Conservation (phyloP, 2,888 invertebrate species). For the Watsonalla binaria region DNA sequence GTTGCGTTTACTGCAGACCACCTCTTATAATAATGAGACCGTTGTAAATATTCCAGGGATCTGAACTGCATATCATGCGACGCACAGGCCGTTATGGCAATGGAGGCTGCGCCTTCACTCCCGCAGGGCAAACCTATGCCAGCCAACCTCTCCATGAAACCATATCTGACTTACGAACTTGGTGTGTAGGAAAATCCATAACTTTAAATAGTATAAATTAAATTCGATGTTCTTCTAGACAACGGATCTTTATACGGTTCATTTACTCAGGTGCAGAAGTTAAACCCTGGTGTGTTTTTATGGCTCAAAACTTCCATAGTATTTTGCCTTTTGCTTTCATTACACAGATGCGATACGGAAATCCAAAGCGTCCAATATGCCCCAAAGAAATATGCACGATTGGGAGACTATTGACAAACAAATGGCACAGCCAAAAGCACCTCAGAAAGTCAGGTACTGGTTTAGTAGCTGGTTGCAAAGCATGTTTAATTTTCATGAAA, state of each 20-base stretch:
- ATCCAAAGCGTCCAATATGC: constrained; percentile 50
- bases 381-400: constrained; percentile 69
- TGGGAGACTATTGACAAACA: constrained; percentile 69
- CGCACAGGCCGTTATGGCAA: constrained; percentile 84
- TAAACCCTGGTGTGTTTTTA: no score
- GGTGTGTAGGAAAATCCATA: constrained; percentile 42
- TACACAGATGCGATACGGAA: constrained; percentile 62
- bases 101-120: constrained; percentile 59
- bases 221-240: no score
- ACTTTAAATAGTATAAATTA: not conserved
- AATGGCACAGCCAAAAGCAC: constrained; percentile 37
- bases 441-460: constrained; percentile 55
- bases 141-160: constrained; percentile 80
- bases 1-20: no score
- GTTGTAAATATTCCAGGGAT: constrained; percentile 63
- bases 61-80: constrained; percentile 89
- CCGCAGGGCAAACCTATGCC: constrained; percentile 73
- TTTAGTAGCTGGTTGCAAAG: no score
- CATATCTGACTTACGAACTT: constrained; percentile 85
- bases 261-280: no score
- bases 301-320: no score
- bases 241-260: no score
- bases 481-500: no score
- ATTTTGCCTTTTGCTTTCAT: not conserved
- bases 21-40: no score